Conservation (phyloP, 2,797 vertebrate species). For the Loris lydekkerianus region DNA sequence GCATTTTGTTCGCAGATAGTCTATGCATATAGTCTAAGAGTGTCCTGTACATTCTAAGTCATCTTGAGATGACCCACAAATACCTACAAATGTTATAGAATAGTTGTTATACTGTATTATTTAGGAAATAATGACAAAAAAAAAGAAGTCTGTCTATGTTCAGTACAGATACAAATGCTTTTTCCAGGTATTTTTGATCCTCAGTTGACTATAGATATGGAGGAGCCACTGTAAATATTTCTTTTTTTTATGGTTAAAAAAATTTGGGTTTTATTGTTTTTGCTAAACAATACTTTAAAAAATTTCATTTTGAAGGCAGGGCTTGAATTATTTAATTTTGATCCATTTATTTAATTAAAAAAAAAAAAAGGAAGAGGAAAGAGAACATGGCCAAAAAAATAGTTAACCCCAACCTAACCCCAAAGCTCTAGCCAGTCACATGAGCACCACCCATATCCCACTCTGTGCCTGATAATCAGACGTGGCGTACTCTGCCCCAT, state of each 20-base stretch:
- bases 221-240: neutral
- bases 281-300: conserved; percentile 89
- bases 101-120: too few species aligned
- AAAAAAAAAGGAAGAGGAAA: conserved; percentile 72
- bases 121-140: neutral
- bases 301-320: conserved; percentile 86
- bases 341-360: conserved; percentile 88
- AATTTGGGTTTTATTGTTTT: conserved; percentile 90
- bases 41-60: neutral
- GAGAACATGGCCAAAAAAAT: conserved; percentile 87
- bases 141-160: neutral
- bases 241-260: conserved; percentile 88
- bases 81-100: neutral
- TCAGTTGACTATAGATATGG: neutral
- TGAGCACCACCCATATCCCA: conserved; percentile 67
- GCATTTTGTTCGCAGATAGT: neutral
- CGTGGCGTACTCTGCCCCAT: conserved; percentile 57
- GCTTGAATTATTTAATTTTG: conserved; percentile 89
- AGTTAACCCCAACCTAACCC: conserved; percentile 71
- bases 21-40: too few species aligned
- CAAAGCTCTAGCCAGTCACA: conserved; percentile 80
- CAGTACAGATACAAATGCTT: neutral
- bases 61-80: neutral
- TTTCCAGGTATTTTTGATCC: neutral
- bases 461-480: conserved; percentile 29